Evolutionary conservation across 2,113 vertebrate genomes (phyloP).

Genomic region (Shinisaurus crocodilurus): DNA sequence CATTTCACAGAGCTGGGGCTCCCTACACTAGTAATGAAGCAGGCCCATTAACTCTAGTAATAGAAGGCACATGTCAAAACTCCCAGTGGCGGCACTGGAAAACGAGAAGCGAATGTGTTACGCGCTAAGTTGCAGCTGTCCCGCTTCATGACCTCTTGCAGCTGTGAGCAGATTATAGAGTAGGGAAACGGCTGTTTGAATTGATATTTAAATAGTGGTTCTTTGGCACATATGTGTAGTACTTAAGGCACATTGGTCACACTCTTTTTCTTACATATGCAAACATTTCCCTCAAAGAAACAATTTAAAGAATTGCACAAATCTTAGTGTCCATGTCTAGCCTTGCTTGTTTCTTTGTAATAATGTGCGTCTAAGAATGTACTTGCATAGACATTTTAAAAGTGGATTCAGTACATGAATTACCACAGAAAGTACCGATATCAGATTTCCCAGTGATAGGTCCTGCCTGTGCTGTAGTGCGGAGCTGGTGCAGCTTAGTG

Average conservation of each 20-base stretch:
- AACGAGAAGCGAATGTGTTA: background rate
- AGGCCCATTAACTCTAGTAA: background rate
- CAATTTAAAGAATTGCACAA: background rate
- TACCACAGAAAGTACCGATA: too few species aligned
- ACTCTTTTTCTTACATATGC: background rate
- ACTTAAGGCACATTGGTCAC: background rate
- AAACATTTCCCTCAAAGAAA: background rate
- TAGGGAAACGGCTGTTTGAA: conserved; percentile 42
- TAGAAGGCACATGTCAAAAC: conserved; percentile 26
- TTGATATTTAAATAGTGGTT: background rate
- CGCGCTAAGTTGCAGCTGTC: conserved; percentile 62
- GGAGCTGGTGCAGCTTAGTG: background rate
- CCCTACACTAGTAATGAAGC: background rate
- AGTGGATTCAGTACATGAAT: background rate
- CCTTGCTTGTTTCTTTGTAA: background rate
- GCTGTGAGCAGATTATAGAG: conserved; percentile 51
- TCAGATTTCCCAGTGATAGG: background rate
- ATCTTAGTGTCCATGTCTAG: background rate
- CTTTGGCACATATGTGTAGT: background rate
- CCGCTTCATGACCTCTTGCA: background rate
- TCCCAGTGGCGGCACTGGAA: background rate
- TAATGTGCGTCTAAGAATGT: background rate
- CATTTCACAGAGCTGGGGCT: background rate
- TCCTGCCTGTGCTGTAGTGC: background rate
- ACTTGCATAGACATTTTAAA: background rate